Base-by-base conservation (phyloP, 1,140 invertebrate genomes). In the Hestina assimilis region DNA sequence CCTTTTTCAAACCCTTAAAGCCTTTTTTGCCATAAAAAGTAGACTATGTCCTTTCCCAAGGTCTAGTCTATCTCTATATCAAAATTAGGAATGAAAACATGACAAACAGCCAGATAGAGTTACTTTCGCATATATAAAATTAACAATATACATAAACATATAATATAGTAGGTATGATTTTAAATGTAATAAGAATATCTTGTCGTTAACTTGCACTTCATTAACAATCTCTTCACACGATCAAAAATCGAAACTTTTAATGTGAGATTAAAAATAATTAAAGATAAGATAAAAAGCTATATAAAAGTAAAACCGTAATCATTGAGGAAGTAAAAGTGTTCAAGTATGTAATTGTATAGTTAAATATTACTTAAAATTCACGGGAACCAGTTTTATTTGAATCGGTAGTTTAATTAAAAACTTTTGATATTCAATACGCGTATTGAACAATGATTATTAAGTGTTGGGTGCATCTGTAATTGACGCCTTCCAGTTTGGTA, bases 401-500 rank as follows among this genome's bases (percentile, higher is more conserved):
- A 63, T 41, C 7, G 8, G 33, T 28, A 41, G 17, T 40, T 50
- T 59, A 65, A 62, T 57, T 56, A 63, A 55, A 45, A 59, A 54
- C 47, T 21, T 52, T 59, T 38, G 43, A 61, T 66, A 61, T 35
- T 55, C 45, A 50, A 54, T 55, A 46, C 53, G 59, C 33, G 47
- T 23, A 57, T 63, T 59, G 53, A 40, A 52, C 46, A 54, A 65
- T 66, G 59, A 68, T 66, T 63, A 67, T 21, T n/a, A 33, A 59
- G 52, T 70, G 51, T 63, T 48, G 51, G 55, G 38, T 52, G 40
- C 50, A 47, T 61, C 45, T 59, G 52, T 72, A 72, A 69, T 72
- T 72, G 69, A 72, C 59, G 61, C 43, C 59, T 68, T 72, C 54
- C 51, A 28, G 47, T 50, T 59, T 48, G 62, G 46, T 43, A 5